Evolutionary conservation across 2,113 vertebrate genomes (phyloP).

Genomic region (Phalacrocorax aristotelis): DNA sequence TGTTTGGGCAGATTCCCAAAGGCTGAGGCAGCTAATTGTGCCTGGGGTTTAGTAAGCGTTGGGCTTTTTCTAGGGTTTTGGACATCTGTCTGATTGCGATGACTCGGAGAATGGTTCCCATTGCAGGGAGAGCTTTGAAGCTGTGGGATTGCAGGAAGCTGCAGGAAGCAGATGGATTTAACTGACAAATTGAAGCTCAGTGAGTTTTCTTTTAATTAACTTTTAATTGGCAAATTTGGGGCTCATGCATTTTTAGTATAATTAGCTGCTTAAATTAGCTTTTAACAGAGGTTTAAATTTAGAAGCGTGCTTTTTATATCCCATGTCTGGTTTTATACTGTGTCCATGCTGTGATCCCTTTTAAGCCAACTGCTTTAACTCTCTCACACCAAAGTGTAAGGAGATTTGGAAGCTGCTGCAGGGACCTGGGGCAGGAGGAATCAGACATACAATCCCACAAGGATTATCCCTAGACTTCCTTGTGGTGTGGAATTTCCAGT

Average conservation of each 20-base stretch:
- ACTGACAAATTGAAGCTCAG: slow-evolving; percentile 48
- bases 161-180: slow-evolving; percentile 57
- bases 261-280: slow-evolving; percentile 67
- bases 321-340: neutral
- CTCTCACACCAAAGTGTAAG: neutral
- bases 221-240: slow-evolving; percentile 60
- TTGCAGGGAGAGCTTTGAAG: slow-evolving; percentile 15
- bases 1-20: neutral
- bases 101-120: neutral
- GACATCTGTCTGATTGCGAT: neutral
- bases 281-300: slow-evolving; percentile 57
- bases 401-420: neutral
- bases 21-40: neutral
- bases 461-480: neutral
- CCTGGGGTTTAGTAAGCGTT: neutral
- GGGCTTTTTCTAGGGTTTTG: neutral
- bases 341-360: slow-evolving; percentile 4
- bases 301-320: slow-evolving; percentile 57
- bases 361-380: neutral
- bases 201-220: slow-evolving; percentile 59
- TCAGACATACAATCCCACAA: neutral
- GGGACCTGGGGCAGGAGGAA: neutral
- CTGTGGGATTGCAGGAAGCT: slow-evolving; percentile 39
- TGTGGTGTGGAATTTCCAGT: neutral
- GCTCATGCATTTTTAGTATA: slow-evolving; percentile 40